Evolutionary conservation across 2,113 vertebrate species (phyloP).

Genomic region (Cettia cetti): DNA sequence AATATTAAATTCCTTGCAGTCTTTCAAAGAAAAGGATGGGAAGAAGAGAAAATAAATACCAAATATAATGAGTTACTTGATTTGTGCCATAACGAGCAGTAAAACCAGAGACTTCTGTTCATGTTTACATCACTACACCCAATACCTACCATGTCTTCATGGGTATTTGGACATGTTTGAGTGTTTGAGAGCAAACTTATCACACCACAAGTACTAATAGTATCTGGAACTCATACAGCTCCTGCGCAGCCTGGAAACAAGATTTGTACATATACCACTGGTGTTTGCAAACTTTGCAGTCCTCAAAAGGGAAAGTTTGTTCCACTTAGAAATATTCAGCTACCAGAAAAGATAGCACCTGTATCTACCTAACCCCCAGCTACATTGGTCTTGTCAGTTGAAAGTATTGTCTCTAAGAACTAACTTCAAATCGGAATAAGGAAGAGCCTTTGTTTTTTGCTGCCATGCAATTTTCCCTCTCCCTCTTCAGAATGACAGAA

Average conservation of each 20-base stretch:
- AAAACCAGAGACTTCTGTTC: neutral
- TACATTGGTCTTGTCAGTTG: neutral
- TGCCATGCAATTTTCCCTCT: neutral
- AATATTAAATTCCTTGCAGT: neutral
- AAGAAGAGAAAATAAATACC: neutral
- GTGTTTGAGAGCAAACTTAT: neutral
- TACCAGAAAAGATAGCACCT: neutral
- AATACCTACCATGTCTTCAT: neutral
- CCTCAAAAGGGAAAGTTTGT: neutral
- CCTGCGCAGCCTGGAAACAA: neutral
- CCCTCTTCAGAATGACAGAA: neutral
- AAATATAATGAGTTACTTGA: neutral
- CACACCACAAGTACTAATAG: neutral
- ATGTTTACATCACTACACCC: neutral
- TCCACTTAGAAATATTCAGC: neutral
- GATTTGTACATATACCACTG: neutral
- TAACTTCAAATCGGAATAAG: neutral
- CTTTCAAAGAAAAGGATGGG: neutral
- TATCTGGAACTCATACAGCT: neutral
- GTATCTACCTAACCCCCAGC: neutral
- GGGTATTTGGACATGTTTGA: neutral
- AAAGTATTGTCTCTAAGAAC: neutral
- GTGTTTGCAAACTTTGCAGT: neutral
- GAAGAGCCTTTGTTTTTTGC: neutral
- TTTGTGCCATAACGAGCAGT: neutral